Conservation (phyloP, 2,113 vertebrate genomes). For the Suncus etruscus region DNA sequence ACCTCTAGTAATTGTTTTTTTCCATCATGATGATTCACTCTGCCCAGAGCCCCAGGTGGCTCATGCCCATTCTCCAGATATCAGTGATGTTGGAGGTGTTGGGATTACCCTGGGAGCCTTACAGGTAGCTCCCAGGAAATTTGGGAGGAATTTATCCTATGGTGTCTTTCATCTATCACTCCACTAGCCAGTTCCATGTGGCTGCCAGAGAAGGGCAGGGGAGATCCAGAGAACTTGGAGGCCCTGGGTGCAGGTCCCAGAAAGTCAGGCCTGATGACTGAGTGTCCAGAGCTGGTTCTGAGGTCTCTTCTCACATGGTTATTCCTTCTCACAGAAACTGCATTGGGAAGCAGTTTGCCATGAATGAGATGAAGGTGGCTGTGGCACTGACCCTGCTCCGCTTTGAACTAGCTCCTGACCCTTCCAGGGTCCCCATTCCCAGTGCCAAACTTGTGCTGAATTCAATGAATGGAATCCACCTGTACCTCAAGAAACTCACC, state of each 20-base stretch:
- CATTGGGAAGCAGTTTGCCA: conserved; percentile 94
- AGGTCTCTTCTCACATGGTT: background rate
- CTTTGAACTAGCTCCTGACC: conserved; percentile 86
- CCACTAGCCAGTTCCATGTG: too few relatives aligned
- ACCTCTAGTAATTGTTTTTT: too few relatives aligned
- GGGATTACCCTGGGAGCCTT: too few relatives aligned
- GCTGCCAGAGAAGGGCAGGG: too few relatives aligned
- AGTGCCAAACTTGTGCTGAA: conserved; percentile 82
- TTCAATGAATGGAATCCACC: conserved; percentile 90
- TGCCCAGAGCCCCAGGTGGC: background rate
- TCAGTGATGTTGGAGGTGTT: too few relatives aligned
- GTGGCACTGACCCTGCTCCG: conserved; percentile 86
- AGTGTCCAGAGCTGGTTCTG: background rate
- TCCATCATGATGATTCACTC: background rate
- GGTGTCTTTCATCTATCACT: too few relatives aligned
- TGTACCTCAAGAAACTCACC: conserved; percentile 84
- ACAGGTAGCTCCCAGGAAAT: too few relatives aligned
- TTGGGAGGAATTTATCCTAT: too few relatives aligned
- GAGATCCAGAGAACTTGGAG: too few relatives aligned
- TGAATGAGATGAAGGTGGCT: conserved; percentile 93
- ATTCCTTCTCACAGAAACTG: conserved; percentile 90
- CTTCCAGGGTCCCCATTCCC: conserved; percentile 51
- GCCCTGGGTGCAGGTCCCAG: too few relatives aligned
- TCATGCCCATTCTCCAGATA: too few relatives aligned
- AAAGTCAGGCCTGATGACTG: too few relatives aligned